Conservation (phyloP, 2,797 vertebrate genomes). For the Pogonophryne albipinna region DNA sequence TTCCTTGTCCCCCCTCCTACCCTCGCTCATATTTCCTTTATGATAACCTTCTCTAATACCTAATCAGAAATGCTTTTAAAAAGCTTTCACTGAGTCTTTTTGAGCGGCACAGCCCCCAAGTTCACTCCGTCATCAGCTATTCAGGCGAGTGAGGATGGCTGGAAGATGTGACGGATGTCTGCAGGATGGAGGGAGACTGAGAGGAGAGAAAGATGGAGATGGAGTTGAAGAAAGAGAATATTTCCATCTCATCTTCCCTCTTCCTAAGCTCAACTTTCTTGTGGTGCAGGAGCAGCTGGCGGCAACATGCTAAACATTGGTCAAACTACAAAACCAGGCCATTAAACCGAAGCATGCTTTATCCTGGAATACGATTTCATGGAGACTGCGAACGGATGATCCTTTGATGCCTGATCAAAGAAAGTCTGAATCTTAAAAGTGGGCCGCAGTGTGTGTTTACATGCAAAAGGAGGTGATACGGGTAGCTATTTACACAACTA, state of each 20-base stretch:
- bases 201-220: slow-evolving; percentile 21
- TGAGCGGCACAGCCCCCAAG: slow-evolving; percentile 36
- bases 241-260: slow-evolving; percentile 18
- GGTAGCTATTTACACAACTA: slow-evolving; percentile 66
- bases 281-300: slow-evolving; percentile 29
- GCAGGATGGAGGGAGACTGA: slow-evolving; percentile 34
- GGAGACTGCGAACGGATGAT: slow-evolving; percentile 60
- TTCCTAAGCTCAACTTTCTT: slow-evolving; percentile 39
- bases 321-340: slow-evolving; percentile 43
- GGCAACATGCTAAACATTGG: slow-evolving; percentile 40
- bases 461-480: slow-evolving; percentile 50
- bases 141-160: slow-evolving; percentile 56
- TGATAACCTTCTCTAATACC: slow-evolving; percentile 7
- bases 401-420: slow-evolving; percentile 77
- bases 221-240: neutral
- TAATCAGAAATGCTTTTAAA: slow-evolving; percentile 30
- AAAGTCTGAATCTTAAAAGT: slow-evolving; percentile 59
- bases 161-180: slow-evolving; percentile 59
- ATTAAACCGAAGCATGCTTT: slow-evolving; percentile 52
- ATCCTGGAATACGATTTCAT: slow-evolving; percentile 64
- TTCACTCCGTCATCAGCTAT: slow-evolving; percentile 61
- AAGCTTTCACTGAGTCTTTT: slow-evolving; percentile 29
- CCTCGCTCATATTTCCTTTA: slow-evolving; percentile 7
- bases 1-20: neutral
- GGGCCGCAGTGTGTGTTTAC: slow-evolving; percentile 57